Conservation (phyloP, 1,140 invertebrate species). For the Apis cerana region DNA sequence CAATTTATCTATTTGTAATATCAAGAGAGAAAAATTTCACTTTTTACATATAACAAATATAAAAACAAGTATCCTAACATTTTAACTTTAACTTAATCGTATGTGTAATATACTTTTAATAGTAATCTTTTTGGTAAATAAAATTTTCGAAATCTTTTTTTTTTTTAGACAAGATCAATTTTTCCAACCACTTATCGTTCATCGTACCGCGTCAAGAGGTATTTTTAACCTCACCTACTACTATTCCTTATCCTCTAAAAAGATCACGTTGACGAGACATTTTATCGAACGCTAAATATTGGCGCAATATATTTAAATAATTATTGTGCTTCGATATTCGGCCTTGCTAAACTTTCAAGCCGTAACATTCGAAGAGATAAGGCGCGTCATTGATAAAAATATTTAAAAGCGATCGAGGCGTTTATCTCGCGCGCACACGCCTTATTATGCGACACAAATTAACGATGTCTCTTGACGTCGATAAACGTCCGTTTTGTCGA, state of each 20-base stretch:
- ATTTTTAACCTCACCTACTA: not conserved
- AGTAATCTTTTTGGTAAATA: not conserved
- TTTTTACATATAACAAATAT: no score
- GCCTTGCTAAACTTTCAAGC: not conserved
- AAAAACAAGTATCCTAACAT: no score
- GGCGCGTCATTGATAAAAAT: constrained; percentile 10
- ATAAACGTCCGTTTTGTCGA: no score
- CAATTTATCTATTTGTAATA: no score
- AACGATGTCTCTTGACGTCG: not conserved
- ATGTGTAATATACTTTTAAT: no score
- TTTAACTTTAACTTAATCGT: no score
- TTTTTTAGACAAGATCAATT: not conserved
- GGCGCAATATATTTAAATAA: not conserved
- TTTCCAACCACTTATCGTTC: not conserved
- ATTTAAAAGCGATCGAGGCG: constrained; percentile 5
- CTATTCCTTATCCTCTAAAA: not conserved
- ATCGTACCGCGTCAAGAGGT: not conserved
- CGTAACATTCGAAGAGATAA: not conserved
- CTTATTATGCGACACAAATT: constrained; percentile 22
- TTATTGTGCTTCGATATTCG: not conserved
- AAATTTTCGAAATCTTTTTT: not conserved
- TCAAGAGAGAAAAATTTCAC: no score
- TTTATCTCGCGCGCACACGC: not conserved
- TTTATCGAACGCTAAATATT: not conserved
- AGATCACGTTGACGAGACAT: not conserved